Evolutionary conservation across 2,797 vertebrate genomes (phyloP).

Genomic region (Alca torda): DNA sequence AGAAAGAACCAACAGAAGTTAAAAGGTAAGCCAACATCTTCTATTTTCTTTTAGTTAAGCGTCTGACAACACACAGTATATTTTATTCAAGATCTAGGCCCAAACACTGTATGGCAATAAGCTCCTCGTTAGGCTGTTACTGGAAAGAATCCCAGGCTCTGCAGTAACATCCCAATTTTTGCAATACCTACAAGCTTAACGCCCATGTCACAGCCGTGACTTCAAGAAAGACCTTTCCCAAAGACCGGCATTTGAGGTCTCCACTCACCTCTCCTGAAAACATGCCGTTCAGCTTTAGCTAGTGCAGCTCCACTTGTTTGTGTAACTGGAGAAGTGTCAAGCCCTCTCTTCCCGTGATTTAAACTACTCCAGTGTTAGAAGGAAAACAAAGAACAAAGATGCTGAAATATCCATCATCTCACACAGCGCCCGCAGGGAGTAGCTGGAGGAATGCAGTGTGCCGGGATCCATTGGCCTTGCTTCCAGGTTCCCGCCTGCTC

Average conservation of each 20-base stretch:
- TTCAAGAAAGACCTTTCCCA: not conserved
- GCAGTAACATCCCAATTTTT: not conserved
- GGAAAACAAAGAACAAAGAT: constrained; percentile 77
- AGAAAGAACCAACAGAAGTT: not conserved
- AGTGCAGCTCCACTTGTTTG: constrained; percentile 50
- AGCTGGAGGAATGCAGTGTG: constrained; percentile 54
- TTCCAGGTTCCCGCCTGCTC: not conserved
- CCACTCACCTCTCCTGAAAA: not conserved
- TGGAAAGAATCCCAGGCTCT: not conserved
- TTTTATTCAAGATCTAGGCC: not conserved
- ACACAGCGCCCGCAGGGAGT: constrained; percentile 49
- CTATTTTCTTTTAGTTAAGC: not conserved
- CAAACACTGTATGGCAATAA: rapidly evolving
- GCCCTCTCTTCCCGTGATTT: constrained; percentile 71
- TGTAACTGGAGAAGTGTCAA: constrained; percentile 67
- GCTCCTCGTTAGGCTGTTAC: not conserved
- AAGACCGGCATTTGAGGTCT: not conserved
- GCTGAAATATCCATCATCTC: constrained; percentile 76
- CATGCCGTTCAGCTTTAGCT: not conserved
- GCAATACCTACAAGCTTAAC: not conserved
- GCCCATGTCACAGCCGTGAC: not conserved
- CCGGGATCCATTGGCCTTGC: constrained; percentile 28
- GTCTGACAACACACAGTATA: not conserved
- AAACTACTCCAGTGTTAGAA: constrained; percentile 66
- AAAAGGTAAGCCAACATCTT: constrained; percentile 60